phyloP scores from a whole-genome alignment of 2,888 invertebrate species.

The Drosophila cracens region DNA sequence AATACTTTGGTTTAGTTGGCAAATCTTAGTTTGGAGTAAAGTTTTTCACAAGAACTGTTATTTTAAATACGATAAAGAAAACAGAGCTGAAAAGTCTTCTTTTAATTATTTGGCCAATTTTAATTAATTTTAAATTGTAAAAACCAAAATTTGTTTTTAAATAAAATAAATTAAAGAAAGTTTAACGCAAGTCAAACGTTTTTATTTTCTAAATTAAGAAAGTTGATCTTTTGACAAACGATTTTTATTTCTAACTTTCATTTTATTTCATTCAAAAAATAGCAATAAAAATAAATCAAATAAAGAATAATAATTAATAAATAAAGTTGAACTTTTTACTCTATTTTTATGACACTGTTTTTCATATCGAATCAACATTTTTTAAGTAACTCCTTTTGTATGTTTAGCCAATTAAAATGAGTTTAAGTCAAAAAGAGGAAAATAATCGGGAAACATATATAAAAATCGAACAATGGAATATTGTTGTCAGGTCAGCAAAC shows the following conservation, averaged over 20 bases:
- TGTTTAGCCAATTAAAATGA: neutral
- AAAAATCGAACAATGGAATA: conserved; percentile 2
- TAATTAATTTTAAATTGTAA: neutral
- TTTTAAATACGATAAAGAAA: neutral
- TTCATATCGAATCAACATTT: neutral
- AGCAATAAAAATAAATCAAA: neutral
- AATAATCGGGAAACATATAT: neutral
- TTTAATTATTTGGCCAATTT: neutral
- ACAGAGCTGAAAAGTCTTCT: neutral
- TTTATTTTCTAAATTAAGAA: neutral
- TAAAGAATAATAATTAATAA: neutral
- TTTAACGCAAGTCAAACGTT: neutral
- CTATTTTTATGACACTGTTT: neutral
- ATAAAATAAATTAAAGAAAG: neutral
- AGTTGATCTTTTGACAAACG: neutral
- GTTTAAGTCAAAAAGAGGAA: neutral
- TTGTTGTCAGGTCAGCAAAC: neutral
- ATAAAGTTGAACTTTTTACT: neutral
- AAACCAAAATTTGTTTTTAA: neutral
- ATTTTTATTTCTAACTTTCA: too few relatives aligned
- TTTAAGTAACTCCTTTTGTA: neutral
- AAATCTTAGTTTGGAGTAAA: neutral
- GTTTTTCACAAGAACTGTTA: neutral
- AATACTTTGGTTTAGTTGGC: neutral
- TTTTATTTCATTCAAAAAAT: too few relatives aligned